A percentile compares a stretch with the other conserved stretches of the same genome.
These are phyloP conservation scores for Montipora capricornis DNA, from an alignment of 64 coral and sea anemone species.

Conservation along the genomic window DNA sequence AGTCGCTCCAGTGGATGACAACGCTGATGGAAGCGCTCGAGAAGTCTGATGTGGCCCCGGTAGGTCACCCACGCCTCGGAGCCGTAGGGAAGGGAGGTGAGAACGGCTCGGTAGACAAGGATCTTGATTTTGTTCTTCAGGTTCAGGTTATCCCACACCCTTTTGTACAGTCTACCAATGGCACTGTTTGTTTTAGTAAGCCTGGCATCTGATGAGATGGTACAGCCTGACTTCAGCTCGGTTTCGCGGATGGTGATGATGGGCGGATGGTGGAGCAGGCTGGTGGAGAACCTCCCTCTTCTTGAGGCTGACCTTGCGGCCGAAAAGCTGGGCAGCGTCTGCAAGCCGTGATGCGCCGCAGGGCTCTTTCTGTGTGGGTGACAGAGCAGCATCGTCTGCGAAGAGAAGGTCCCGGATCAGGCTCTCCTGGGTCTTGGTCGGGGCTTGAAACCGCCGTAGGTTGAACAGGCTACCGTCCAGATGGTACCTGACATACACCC, in stretches of 20 bases:
- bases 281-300: neutral
- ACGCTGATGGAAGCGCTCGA: too few species aligned
- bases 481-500: too few species aligned
- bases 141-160: neutral
- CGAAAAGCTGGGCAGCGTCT: neutral
- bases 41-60: too few species aligned
- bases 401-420: too few species aligned
- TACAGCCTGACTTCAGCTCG: too few species aligned
- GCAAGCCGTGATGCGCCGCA: neutral
- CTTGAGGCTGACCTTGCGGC: neutral
- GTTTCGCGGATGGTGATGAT: neutral
- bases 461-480: too few species aligned
- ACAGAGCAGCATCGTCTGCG: too few species aligned
- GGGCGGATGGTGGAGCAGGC: neutral
- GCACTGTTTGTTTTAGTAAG: neutral
- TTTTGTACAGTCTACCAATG: neutral
- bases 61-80: neutral
- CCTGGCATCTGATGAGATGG: neutral
- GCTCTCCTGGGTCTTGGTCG: too few species aligned
- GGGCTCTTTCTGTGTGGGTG: too few species aligned
- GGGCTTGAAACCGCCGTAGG: too few species aligned
- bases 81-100: neutral
- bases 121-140: neutral
- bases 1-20: too few species aligned
- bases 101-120: constrained; percentile 10